Base-by-base conservation (phyloP, 1,140 invertebrate genomes). In the Chrysopa pallens region DNA sequence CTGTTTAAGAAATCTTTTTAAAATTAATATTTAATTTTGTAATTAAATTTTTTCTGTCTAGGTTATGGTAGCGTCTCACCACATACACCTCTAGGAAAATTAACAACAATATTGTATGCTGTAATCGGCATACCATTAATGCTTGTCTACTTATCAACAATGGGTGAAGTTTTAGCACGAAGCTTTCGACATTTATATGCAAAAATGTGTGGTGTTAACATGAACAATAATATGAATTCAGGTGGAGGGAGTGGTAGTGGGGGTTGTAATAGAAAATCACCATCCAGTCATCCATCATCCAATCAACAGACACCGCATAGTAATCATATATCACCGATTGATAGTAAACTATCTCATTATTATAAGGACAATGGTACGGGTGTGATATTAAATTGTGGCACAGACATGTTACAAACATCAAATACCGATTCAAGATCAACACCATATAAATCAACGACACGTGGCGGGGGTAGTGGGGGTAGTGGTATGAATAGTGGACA, bases 21-120 rank as follows among this genome's bases (percentile, higher is more conserved):
- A n/a, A n/a, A n/a, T n/a, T n/a, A n/a, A n/a, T n/a, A n/a, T n/a
- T n/a, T n/a, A n/a, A n/a, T n/a, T n/a, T n/a, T n/a, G 17, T 23
- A 23, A 23, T 23, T 23, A 2, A 23, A 23, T 23, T 23, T 23
- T 2, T 23, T 23, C 17, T 23, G 2, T 70, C 4, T 72, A 94
- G 90, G 91, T 42, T 93, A 93, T 55, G 90, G 92, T 28, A 87
- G 86, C 55, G 83, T 93, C 38, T 80, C 87, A 7, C 91, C 91
- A 1, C 77, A 81, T 53, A 96, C 92, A 0, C 68, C 84, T 29
- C 84, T 80, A 75, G 89, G 91, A 45, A 84, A 77, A 50, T 56
- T 89, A 43, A 83, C 89, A 13, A 92, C 92, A 4, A 79, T 93
- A 42, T 62, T 87, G 13, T 94, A 93, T 61, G 87, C 88, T 1